Conservation (phyloP, 2,797 vertebrate species). For the Natrix natrix region DNA sequence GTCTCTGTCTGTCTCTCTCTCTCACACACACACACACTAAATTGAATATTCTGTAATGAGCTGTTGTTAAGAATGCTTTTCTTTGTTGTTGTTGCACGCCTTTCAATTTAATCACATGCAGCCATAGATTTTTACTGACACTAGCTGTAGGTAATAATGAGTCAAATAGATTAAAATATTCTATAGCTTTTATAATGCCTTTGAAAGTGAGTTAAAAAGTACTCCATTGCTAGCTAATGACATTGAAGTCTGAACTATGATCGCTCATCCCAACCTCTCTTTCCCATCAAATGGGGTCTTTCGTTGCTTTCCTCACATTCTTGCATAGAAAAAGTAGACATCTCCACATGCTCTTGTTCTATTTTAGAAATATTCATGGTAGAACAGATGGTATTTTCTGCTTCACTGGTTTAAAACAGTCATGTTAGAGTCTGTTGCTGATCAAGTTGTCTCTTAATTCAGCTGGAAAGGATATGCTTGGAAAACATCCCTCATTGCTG, state of each 20-base stretch:
- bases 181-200: conserved; percentile 47
- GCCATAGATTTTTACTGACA: conserved; percentile 45
- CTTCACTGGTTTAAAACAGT: conserved; percentile 68
- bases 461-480: conserved; percentile 67
- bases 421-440: conserved; percentile 70
- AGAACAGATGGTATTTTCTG: conserved; percentile 74
- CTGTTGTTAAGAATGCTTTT: conserved; percentile 4
- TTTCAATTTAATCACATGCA: conserved; percentile 36
- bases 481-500: conserved; percentile 60
- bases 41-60: conserved; percentile 29
- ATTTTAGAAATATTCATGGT: conserved; percentile 64
- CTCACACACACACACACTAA: not conserved
- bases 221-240: conserved; percentile 56
- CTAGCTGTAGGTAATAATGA: conserved; percentile 46
- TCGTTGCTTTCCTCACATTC: conserved; percentile 59
- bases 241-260: conserved; percentile 35
- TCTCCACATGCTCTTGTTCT: conserved; percentile 31
- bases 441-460: conserved; percentile 72
- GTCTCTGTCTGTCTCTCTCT: too few relatives aligned
- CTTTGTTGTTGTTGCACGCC: conserved; percentile 28
- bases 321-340: not conserved
- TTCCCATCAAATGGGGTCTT: conserved; percentile 24
- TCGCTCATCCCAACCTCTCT: conserved; percentile 27
- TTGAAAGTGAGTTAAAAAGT: conserved; percentile 53
- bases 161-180: conserved; percentile 34